Percentiles rank a stretch among this genome's conserved stretches.
These are phyloP conservation scores for Columba guinea DNA, from an alignment of 2,797 vertebrate genomes.

Conservation along the genomic window DNA sequence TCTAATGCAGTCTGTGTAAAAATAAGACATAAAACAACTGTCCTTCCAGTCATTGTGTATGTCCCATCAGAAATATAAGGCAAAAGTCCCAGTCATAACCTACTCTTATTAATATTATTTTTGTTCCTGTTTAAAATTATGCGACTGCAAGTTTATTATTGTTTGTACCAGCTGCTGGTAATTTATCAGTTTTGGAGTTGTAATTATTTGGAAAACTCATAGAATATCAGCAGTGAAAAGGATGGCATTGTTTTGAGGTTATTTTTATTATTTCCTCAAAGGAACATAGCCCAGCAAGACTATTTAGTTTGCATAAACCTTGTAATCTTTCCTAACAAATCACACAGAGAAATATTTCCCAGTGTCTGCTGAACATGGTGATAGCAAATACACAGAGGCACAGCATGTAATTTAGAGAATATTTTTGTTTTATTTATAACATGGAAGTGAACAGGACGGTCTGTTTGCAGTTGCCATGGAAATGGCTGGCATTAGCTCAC, in stretches of 20 bases:
- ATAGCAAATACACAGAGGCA: slow-evolving; percentile 61
- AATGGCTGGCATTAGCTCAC: slow-evolving; percentile 62
- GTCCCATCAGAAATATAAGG: not conserved
- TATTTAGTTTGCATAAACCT: slow-evolving; percentile 30
- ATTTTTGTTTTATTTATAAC: slow-evolving; percentile 72
- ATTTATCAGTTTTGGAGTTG: not conserved
- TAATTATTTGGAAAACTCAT: slow-evolving; percentile 18
- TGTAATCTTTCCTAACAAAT: slow-evolving; percentile 47
- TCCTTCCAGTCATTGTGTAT: not conserved
- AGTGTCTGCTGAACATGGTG: slow-evolving; percentile 39
- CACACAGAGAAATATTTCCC: slow-evolving; percentile 17
- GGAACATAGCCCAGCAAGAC: not conserved
- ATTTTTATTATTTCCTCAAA: slow-evolving; percentile 53
- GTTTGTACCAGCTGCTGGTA: not conserved
- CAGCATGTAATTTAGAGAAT: slow-evolving; percentile 54
- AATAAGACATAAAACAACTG: not conserved
- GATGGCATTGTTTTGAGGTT: not conserved
- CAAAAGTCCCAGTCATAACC: not conserved
- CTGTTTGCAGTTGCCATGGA: slow-evolving; percentile 73
- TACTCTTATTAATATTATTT: not conserved
- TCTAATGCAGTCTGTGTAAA: not conserved
- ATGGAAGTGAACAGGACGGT: slow-evolving; percentile 44
- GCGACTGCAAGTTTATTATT: not conserved
- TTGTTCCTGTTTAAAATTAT: not conserved
- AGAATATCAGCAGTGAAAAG: not conserved